Evolutionary conservation across 30 jellyfish, hydroid and myxozoan genomes (phyloP).

Genomic region (Aurelia sp.): DNA sequence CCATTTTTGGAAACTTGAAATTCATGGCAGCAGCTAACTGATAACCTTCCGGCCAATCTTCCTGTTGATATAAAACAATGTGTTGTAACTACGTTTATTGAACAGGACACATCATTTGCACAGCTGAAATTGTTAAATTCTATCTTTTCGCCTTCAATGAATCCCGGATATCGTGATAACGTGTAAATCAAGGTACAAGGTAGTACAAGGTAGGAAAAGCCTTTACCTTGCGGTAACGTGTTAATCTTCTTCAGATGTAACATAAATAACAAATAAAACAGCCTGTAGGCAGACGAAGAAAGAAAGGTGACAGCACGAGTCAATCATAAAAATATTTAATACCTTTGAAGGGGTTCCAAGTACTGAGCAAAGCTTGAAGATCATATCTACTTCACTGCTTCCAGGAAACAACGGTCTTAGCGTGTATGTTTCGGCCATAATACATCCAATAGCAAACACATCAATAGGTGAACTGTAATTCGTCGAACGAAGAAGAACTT

Average conservation of each 20-base stretch:
- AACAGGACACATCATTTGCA: too few species aligned
- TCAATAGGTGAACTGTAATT: slow-evolving; percentile 98
- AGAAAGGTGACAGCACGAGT: too few species aligned
- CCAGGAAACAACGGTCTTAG: slow-evolving; percentile 98
- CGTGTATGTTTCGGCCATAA: slow-evolving; percentile 95
- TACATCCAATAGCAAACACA: slow-evolving; percentile 92
- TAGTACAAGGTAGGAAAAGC: too few species aligned
- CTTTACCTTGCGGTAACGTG: too few species aligned
- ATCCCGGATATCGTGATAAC: too few species aligned
- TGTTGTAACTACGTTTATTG: too few species aligned
- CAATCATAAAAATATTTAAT: background rate
- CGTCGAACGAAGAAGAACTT: slow-evolving; percentile 93
- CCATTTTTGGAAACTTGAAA: slow-evolving; percentile 95
- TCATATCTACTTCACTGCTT: slow-evolving; percentile 99
- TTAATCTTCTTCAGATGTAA: too few species aligned
- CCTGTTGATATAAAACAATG: slow-evolving; percentile 33
- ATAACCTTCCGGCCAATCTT: slow-evolving; percentile 99
- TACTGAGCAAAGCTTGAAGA: slow-evolving; percentile 94
- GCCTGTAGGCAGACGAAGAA: too few species aligned
- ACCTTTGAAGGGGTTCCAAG: slow-evolving; percentile 98
- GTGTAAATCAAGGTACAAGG: too few species aligned
- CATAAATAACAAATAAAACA: too few species aligned
- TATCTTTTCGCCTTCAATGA: too few species aligned
- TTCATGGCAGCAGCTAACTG: slow-evolving; percentile 98
- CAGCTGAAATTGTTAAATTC: too few species aligned